Conservation (phyloP, 2,888 invertebrate genomes). For the Vanessa cardui region DNA sequence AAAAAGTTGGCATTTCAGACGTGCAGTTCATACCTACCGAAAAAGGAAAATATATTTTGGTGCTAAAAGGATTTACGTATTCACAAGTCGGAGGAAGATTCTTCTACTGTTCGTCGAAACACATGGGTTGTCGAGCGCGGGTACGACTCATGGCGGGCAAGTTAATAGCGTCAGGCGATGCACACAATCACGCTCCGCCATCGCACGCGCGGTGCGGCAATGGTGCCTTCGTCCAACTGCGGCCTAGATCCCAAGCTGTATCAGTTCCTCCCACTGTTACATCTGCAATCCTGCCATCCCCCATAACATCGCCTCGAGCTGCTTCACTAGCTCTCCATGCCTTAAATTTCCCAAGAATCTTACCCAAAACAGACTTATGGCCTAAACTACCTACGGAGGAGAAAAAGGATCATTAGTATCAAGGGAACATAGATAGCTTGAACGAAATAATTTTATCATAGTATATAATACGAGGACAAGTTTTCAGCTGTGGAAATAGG, state of each 20-base stretch:
- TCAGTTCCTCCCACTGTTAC: conserved; percentile 45
- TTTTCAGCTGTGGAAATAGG: conserved; percentile 21
- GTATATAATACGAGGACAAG: conserved; percentile 25
- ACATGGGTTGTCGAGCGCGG: conserved; percentile 74
- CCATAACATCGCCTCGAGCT: conserved; percentile 59
- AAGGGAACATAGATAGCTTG: conserved; percentile 26
- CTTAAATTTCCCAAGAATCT: conserved; percentile 68
- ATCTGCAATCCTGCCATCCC: conserved; percentile 55
- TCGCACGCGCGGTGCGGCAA: conserved; percentile 78
- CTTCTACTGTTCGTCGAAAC: conserved; percentile 79
- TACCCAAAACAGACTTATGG: conserved; percentile 76
- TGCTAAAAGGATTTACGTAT: conserved; percentile 75
- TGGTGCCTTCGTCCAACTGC: conserved; percentile 75
- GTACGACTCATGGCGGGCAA: conserved; percentile 69
- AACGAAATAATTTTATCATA: conserved; percentile 19
- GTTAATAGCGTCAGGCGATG: conserved; percentile 70
- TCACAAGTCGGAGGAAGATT: conserved; percentile 79
- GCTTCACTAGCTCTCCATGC: conserved; percentile 67
- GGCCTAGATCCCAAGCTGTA: conserved; percentile 55
- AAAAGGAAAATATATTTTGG: conserved; percentile 76
- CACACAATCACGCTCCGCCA: conserved; percentile 74
- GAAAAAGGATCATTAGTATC: conserved; percentile 58
- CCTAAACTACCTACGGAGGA: conserved; percentile 57
- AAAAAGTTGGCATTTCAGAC: conserved; percentile 59
- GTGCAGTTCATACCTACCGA: conserved; percentile 80